Percentiles rank a stretch among this genome's conserved stretches.
Evolutionary conservation across 2,113 vertebrate genomes (phyloP).

Genomic region (Tinamus guttatus): DNA sequence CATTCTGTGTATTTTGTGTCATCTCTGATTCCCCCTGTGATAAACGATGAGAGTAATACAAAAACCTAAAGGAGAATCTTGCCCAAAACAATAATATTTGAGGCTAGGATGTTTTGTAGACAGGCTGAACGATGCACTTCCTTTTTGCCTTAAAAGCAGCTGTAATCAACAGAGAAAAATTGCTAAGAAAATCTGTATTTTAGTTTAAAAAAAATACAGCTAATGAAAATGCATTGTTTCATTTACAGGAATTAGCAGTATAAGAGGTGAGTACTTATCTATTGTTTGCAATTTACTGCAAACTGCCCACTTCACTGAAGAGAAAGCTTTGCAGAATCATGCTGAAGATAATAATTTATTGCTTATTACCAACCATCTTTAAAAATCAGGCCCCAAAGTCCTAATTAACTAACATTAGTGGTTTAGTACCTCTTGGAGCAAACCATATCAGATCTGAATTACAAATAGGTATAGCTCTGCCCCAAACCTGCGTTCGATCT

Average conservation of each 20-base stretch:
- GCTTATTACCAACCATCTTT: conserved; percentile 64
- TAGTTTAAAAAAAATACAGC: not conserved
- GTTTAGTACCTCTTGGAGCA: conserved; percentile 17
- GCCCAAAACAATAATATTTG: not conserved
- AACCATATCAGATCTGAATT: conserved; percentile 61
- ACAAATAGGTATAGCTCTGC: conserved; percentile 45
- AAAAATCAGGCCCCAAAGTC: conserved; percentile 56
- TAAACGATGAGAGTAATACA: not conserved
- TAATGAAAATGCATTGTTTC: not conserved
- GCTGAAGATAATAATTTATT: conserved; percentile 56
- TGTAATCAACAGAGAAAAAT: not conserved
- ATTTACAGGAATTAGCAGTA: not conserved
- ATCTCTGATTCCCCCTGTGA: not conserved
- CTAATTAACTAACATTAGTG: conserved; percentile 62
- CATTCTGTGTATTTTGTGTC: not conserved
- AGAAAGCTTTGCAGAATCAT: conserved; percentile 16
- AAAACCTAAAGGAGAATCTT: not conserved
- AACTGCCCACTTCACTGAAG: not conserved
- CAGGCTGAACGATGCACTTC: not conserved
- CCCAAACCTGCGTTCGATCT: conserved; percentile 35
- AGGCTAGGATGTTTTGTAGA: not conserved
- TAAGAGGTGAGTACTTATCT: not conserved
- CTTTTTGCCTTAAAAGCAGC: not conserved
- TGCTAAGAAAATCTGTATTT: not conserved
- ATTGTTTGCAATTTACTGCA: not conserved